phyloP scores from a whole-genome alignment of 2,797 vertebrate genomes.

The Typhlichthys subterraneus region DNA sequence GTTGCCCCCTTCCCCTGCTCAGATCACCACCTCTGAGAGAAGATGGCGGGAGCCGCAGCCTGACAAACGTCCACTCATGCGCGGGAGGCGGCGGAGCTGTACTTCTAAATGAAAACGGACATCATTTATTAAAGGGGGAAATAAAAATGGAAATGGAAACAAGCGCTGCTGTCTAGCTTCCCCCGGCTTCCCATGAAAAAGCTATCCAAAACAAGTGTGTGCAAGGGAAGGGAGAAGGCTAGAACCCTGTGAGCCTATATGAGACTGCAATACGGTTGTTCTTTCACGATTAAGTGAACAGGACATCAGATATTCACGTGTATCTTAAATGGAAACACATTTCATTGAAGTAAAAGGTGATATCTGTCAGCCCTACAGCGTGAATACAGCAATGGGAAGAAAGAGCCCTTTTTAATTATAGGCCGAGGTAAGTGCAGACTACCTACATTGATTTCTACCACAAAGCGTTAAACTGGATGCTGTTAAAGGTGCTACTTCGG shows the following conservation, averaged over 20 bases:
- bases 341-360: not conserved
- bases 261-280: too few species aligned
- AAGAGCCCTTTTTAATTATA: conserved; percentile 47
- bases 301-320: too few species aligned
- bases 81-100: conserved; percentile 9
- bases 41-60: conserved; percentile 13
- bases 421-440: conserved; percentile 29
- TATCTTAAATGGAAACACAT: too few species aligned
- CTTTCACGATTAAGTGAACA: too few species aligned
- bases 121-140: conserved; percentile 29
- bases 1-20: conserved; percentile 25
- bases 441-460: conserved; percentile 35
- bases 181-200: too few species aligned
- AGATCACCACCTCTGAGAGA: conserved; percentile 26
- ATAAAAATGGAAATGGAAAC: conserved; percentile 3
- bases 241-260: too few species aligned
- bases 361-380: conserved; percentile 4
- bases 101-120: conserved; percentile 27
- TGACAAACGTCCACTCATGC: conserved; percentile 34
- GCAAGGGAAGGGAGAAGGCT: too few species aligned
- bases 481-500: conserved; percentile 45
- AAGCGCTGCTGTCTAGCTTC: conserved; percentile 4
- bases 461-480: conserved; percentile 46
- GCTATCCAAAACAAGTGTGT: too few species aligned
- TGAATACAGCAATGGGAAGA: conserved; percentile 11